Conservation (phyloP, 2,888 invertebrate species). For the Neocrepidodera transversa region DNA sequence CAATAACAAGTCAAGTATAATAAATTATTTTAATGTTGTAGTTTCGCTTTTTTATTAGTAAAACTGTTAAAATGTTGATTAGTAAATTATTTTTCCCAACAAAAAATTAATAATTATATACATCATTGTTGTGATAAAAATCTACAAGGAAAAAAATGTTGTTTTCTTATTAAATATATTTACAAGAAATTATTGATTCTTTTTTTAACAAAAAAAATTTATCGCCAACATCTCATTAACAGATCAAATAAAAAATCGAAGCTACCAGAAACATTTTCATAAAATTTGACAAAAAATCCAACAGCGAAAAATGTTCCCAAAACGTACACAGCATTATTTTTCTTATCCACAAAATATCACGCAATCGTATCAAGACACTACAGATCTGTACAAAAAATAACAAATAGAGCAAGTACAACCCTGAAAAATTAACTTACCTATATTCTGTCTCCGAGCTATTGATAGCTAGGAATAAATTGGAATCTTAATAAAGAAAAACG, state of each 20-base stretch:
- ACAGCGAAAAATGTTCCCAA: constrained; percentile 57
- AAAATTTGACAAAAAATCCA: constrained; percentile 60
- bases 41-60: constrained; percentile 41
- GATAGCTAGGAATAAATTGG: too few species aligned
- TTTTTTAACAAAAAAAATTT: too few species aligned
- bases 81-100: constrained; percentile 16
- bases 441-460: too few species aligned
- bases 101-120: too few species aligned
- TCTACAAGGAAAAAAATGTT: too few species aligned
- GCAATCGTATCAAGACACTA: constrained; percentile 28
- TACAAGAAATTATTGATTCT: too few species aligned
- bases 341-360: constrained; percentile 47
- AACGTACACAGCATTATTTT: constrained; percentile 50
- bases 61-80: neutral
- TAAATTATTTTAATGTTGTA: constrained; percentile 41
- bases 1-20: constrained; percentile 48
- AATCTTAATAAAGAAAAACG: too few species aligned
- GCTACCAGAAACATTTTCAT: constrained; percentile 50
- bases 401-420: neutral
- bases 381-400: constrained; percentile 17
- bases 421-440: neutral
- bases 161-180: too few species aligned
- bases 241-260: constrained; percentile 48
- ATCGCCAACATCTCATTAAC: constrained; percentile 1
- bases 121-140: too few species aligned